phyloP scores from a whole-genome alignment of 2,113 vertebrate genomes.

The Passer montanus region DNA sequence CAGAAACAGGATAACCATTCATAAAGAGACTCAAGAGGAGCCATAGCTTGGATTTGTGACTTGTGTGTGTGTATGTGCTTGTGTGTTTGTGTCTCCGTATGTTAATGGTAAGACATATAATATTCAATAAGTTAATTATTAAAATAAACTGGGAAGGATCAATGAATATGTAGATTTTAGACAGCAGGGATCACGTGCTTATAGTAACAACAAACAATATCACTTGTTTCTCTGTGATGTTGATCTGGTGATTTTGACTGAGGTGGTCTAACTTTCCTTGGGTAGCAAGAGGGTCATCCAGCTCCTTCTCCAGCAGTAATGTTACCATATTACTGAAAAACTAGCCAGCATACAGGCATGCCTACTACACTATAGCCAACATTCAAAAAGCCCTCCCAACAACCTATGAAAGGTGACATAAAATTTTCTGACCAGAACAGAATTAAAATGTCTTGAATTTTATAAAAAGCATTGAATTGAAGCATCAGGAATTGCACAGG shows the following conservation, averaged over 20 bases:
- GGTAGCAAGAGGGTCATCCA: neutral
- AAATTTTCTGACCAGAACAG: neutral
- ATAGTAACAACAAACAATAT: neutral
- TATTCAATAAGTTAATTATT: neutral
- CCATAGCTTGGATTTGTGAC: neutral
- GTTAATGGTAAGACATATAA: neutral
- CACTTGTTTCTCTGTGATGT: neutral
- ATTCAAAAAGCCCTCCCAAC: neutral
- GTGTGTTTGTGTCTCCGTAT: fast-evolving
- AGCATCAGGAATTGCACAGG: neutral
- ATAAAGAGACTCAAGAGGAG: neutral
- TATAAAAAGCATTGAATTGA: neutral
- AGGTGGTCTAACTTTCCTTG: neutral
- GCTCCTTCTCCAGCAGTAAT: neutral
- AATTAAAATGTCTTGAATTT: neutral
- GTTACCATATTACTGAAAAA: neutral
- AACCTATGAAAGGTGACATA: neutral
- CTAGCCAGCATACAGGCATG: neutral
- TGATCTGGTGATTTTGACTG: neutral
- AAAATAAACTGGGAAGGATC: neutral
- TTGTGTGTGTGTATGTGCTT: neutral
- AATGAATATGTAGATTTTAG: neutral
- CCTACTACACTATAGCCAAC: neutral
- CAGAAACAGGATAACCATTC: neutral
- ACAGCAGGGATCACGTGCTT: neutral